Percentiles rank a stretch among this genome's conserved stretches.
Conservation (phyloP, 2,888 invertebrate species). For the Leucophenga montana region DNA sequence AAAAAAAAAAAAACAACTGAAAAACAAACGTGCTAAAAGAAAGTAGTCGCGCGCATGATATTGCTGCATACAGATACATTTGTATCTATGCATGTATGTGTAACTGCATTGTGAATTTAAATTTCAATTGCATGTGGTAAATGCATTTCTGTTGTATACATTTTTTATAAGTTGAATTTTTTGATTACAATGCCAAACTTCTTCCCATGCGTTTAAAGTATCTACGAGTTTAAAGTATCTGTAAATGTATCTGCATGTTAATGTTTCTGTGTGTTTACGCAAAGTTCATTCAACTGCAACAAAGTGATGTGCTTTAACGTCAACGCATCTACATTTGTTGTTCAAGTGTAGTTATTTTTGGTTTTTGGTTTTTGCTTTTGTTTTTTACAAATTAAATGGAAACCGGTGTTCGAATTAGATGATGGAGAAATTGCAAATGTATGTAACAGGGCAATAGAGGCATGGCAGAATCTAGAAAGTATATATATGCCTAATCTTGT, state of each 20-base stretch:
- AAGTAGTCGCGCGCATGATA: not conserved
- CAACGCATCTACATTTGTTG: too few relatives aligned
- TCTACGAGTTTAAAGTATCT: not conserved
- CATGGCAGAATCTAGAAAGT: too few relatives aligned
- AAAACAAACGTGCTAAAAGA: conserved; percentile 17
- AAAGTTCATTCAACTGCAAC: conserved; percentile 24
- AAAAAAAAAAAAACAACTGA: conserved; percentile 29
- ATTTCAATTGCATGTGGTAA: not conserved
- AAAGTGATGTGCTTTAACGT: too few relatives aligned
- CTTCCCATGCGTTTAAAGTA: not conserved
- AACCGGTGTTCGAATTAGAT: not conserved
- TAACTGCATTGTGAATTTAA: conserved; percentile 12
- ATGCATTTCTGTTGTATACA: too few relatives aligned
- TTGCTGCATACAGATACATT: not conserved
- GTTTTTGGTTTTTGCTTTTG: too few relatives aligned
- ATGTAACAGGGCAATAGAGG: too few relatives aligned
- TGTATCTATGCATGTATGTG: not conserved
- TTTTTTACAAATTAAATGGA: not conserved
- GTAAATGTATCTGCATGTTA: not conserved
- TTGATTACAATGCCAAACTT: not conserved
- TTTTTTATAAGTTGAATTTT: not conserved
- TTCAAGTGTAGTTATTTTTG: too few relatives aligned
- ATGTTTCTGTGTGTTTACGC: not conserved
- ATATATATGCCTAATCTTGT: too few relatives aligned
- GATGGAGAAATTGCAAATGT: not conserved